Evolutionary conservation across 2,113 vertebrate species (phyloP), one percentile per base, ranked within the genome.

Genomic region (Ictalurus punctatus): DNA sequence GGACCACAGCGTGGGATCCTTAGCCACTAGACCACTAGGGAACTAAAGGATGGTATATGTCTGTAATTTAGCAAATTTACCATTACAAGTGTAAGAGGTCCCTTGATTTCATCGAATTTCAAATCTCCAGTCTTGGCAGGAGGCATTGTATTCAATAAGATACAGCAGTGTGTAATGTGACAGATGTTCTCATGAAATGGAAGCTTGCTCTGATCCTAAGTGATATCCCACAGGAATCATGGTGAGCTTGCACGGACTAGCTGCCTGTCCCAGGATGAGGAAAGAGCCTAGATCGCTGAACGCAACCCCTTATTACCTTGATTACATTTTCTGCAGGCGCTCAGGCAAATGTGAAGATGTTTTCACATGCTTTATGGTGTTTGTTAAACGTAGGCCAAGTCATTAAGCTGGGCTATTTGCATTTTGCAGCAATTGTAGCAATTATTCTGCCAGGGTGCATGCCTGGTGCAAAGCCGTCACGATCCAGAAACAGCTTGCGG

Each of bases 331-430:
- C 84, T 83, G 79, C 78, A 25, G 58, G 78, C 14, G 1, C 44
- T 16, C 23, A n/a, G 44, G 34, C 52, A 54, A 52, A 34, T 63
- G 21, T 69, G 63, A 67, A 56, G 65, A 76, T 89, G 80, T 85
- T 85, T 89, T 40, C 63, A 61, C 56, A 61, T 59, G 5, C 23
- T 34, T 89, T 83, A 83, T 90, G 73, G 30, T 40, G 37, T 88
- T 67, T 69, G 58, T 52, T 23, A 65, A 65, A 23, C 23, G 21
- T 65, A 67, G 34, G 3, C 56, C 16, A 25, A 82, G 80, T 86
- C 44, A 34, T 88, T 74, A 58, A 76, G 27, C 44, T 48, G 58
- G 48, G 63, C 16, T 30, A 83, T 85, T 81, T 90, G 44, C 83
- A 74, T 88, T 81, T 88, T 74, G 21, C 76, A 81, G 48, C 54